Conservation (phyloP, 2,797 vertebrate species). For the Danio albolineatus region DNA sequence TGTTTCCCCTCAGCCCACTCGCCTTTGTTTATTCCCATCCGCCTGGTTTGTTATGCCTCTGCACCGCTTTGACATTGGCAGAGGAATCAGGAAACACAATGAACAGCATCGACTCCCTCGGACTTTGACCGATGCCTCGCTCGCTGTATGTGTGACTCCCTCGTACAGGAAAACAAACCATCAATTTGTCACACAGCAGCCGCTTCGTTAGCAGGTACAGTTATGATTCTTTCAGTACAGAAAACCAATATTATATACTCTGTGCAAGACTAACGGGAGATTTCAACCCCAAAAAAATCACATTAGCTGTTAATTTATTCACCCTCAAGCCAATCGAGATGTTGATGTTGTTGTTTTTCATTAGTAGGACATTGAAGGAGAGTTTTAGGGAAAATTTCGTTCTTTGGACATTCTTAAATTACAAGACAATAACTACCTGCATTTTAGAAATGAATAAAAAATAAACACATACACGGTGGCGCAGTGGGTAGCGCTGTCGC, state of each 20-base stretch:
- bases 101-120: background rate
- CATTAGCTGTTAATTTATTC: too few relatives aligned
- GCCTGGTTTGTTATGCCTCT: slow-evolving; percentile 38
- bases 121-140: background rate
- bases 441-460: too few relatives aligned
- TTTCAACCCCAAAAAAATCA: too few relatives aligned
- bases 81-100: slow-evolving; percentile 31
- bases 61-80: slow-evolving; percentile 35
- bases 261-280: background rate
- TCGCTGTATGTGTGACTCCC: slow-evolving; percentile 7
- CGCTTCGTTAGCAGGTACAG: background rate
- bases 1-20: slow-evolving; percentile 58
- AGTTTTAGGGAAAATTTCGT: too few relatives aligned
- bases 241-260: background rate
- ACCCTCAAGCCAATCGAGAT: too few relatives aligned
- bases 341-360: too few relatives aligned
- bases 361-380: too few relatives aligned
- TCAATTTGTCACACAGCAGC: slow-evolving; percentile 4
- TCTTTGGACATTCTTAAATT: too few relatives aligned
- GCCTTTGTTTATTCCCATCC: slow-evolving; percentile 45
- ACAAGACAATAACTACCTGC: too few relatives aligned
- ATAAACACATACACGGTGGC: too few relatives aligned
- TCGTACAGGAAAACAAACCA: background rate
- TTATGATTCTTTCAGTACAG: background rate
- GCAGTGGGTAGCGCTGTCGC: too few relatives aligned